Base-by-base conservation (phyloP, 2,113 vertebrate species). In the Barnardius zonarius region DNA sequence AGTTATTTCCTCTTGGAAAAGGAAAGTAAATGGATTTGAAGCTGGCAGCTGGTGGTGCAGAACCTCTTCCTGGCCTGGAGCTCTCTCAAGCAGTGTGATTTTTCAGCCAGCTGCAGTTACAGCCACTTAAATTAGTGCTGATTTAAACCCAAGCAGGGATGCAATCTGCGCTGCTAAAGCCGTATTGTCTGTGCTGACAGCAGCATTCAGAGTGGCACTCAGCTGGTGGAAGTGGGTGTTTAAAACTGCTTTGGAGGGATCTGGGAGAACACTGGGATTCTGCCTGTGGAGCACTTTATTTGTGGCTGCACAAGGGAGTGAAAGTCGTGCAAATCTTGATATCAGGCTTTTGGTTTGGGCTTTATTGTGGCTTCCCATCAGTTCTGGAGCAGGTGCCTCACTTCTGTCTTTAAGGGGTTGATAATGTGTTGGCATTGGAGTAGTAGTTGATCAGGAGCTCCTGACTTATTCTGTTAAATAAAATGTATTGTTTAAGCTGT, bases 21-120 rank as follows among this genome's bases (percentile, higher is more conserved):
- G 12, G 52, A 51, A 64, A 46, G 27, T n/a, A 10, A 41, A 35
- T 0, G 1, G 13, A 6, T 25, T 8, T 0, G 3, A 41, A 75
- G 52, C 52, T 63, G 78, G 72, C 41, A 37, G n/a, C 55, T 20
- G 2, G 31, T 8, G 61, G 20, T 17, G 54, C 4, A 3, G 79
- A 25, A 43, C 30, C 8, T 39, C 43, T 10, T 52, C 44, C 41
- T 13, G 30, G 15, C 18, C 17, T n/a, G 63, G 30, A n/a, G 35
- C 24, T 25, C 13, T 57, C 23, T 61, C 3, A 4, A 24, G 69
- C 35, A 35, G 41, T 23, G 1, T 28, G 7, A 30, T 57, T 83
- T 61, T 28, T 35, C 62, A 52, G 72, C 4, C 48, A 16, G 66
- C 10, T 33, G 24, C 30, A 2, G 25, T 78, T 66, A 11, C 1